Evolutionary conservation across 2,797 vertebrate species (phyloP).

Genomic region (Pipistrellus pygmaeus): DNA sequence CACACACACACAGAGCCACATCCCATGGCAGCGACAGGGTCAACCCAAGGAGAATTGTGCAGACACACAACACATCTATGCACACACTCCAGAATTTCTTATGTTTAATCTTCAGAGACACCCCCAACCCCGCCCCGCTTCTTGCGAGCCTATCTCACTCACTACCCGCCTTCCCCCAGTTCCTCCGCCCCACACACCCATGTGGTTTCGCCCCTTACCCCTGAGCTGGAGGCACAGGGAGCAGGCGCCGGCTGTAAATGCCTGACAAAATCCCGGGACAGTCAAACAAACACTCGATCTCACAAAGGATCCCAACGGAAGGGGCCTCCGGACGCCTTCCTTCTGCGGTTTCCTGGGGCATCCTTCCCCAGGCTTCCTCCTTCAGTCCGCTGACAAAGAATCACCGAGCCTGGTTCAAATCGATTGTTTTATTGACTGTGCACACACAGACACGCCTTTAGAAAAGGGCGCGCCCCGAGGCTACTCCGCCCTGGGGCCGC

Average conservation of each 20-base stretch:
- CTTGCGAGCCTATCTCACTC: background rate
- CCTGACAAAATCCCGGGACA: background rate
- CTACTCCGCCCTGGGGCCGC: conserved; percentile 46
- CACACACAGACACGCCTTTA: conserved; percentile 83
- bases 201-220: background rate
- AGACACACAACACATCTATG: background rate
- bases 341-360: background rate
- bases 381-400: conserved; percentile 36
- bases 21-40: background rate
- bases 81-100: background rate
- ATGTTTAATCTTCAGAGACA: background rate
- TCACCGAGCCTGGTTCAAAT: conserved; percentile 75
- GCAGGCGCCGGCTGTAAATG: background rate
- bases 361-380: background rate
- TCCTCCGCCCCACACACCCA: background rate
- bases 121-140: background rate
- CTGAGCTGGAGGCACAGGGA: background rate
- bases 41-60: background rate
- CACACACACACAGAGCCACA: background rate
- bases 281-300: background rate
- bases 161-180: background rate
- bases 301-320: conserved; percentile 4
- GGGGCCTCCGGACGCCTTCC: too few species aligned
- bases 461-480: conserved; percentile 64
- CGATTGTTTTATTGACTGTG: conserved; percentile 86